phyloP scores from a whole-genome alignment of 2,113 vertebrate species.

The Paracanthobrama guichenoti region DNA sequence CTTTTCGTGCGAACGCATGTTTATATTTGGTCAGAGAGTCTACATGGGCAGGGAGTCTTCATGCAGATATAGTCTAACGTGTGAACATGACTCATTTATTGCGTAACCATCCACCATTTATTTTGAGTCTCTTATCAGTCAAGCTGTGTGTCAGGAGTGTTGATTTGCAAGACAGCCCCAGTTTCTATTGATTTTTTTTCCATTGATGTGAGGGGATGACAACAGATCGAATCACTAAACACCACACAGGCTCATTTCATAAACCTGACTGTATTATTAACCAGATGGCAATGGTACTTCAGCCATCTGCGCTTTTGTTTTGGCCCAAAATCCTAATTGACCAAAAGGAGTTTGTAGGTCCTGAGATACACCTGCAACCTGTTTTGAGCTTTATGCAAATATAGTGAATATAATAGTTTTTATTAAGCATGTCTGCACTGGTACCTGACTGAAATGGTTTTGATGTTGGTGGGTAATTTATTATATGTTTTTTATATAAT shows the following conservation, averaged over 20 bases:
- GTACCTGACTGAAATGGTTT: neutral
- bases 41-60: constrained; percentile 44
- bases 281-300: constrained; percentile 7
- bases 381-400: constrained; percentile 10
- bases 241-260: constrained; percentile 8
- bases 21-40: constrained; percentile 36
- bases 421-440: constrained; percentile 1
- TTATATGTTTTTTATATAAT: neutral
- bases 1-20: constrained; percentile 13
- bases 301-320: constrained; percentile 28
- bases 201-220: constrained; percentile 19
- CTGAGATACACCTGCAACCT: constrained; percentile 23
- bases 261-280: constrained; percentile 34
- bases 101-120: constrained; percentile 42
- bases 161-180: constrained; percentile 28
- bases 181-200: constrained; percentile 44
- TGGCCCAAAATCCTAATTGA: constrained; percentile 1
- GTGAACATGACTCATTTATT: constrained; percentile 55
- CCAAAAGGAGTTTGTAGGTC: neutral
- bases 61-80: constrained; percentile 39
- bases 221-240: constrained; percentile 36
- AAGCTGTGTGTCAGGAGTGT: constrained; percentile 16
- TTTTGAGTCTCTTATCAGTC: constrained; percentile 37
- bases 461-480: neutral
- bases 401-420: constrained; percentile 7